phyloP scores from a whole-genome alignment of 2,113 vertebrate species.

The Ciconia stormi region DNA sequence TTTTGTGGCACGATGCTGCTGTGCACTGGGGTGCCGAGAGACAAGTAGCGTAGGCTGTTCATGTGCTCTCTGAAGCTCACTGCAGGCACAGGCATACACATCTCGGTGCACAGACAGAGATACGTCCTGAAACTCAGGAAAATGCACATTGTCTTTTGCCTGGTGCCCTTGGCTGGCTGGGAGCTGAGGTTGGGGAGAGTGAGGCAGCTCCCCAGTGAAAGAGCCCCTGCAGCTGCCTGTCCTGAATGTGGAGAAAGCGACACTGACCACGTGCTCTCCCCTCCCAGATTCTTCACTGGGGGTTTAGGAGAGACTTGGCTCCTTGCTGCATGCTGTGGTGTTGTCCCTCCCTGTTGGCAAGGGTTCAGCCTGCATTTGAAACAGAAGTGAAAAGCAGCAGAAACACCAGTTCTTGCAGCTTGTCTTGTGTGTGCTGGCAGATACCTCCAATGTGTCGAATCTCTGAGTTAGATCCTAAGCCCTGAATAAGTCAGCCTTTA shows the following conservation, averaged over 20 bases:
- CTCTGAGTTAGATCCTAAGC: neutral
- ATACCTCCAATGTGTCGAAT: accelerated
- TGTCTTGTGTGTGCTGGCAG: neutral
- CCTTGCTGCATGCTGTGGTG: neutral
- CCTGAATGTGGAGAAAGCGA: neutral
- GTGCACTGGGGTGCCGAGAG: neutral
- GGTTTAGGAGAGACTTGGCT: neutral
- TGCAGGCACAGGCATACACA: neutral
- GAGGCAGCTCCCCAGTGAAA: neutral
- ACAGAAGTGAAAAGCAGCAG: neutral
- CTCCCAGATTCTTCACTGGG: neutral
- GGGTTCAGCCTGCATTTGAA: neutral
- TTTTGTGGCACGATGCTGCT: neutral
- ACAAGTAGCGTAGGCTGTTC: neutral
- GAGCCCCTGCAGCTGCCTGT: neutral
- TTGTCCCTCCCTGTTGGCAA: neutral
- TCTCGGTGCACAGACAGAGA: neutral
- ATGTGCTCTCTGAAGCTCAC: neutral
- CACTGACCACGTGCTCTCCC: accelerated
- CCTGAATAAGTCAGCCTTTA: neutral
- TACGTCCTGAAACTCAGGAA: neutral
- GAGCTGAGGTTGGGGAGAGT: neutral
- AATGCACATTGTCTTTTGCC: neutral
- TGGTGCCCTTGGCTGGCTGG: neutral
- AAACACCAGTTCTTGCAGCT: neutral